phyloP scores from a whole-genome alignment of 2,888 invertebrate genomes.

The Eurois occulta region DNA sequence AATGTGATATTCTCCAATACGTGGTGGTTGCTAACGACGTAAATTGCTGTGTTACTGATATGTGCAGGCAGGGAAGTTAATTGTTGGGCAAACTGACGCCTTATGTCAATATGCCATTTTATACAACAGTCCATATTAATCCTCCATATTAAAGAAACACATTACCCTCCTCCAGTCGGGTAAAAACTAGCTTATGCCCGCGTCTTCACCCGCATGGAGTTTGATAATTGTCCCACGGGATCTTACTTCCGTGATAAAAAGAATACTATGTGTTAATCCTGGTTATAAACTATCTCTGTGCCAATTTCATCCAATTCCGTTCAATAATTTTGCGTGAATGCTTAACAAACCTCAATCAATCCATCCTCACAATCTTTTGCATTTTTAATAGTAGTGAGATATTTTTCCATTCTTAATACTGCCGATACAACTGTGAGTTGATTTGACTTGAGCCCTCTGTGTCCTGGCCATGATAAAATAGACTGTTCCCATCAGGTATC shows the following conservation, averaged over 20 bases:
- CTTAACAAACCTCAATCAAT: neutral
- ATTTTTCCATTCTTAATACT: neutral
- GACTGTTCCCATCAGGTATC: neutral
- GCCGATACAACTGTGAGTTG: neutral
- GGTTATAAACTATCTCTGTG: neutral
- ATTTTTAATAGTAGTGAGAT: neutral
- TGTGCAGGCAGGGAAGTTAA: neutral
- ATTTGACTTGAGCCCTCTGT: neutral
- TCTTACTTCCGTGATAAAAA: neutral
- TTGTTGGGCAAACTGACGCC: neutral
- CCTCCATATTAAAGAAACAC: neutral
- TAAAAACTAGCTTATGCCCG: neutral
- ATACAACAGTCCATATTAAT: too few relatives aligned
- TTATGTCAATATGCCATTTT: neutral
- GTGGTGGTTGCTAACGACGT: slow-evolving; percentile 27
- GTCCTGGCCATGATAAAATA: neutral
- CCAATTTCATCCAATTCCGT: neutral
- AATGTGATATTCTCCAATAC: slow-evolving; percentile 34
- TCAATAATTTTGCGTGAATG: neutral
- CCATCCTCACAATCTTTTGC: neutral
- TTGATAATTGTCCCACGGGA: neutral
- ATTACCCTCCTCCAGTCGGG: too few relatives aligned
- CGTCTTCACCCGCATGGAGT: neutral
- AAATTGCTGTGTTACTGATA: slow-evolving; percentile 13
- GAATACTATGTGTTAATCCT: neutral